phyloP scores from a whole-genome alignment of 2,888 invertebrate genomes.

The Drosophila testacea region DNA sequence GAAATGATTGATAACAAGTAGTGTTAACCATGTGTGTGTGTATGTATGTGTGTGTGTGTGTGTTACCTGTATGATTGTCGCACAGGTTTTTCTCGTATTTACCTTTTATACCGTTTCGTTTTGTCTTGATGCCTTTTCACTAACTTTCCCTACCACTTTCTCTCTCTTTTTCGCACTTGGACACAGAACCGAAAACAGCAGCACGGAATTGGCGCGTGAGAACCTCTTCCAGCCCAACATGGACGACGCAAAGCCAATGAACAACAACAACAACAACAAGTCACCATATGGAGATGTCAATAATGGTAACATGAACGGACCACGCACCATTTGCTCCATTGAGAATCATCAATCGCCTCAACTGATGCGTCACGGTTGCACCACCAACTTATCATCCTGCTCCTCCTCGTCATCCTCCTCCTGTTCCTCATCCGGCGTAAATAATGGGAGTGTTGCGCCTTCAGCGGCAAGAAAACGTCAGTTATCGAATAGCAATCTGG shows the following conservation, averaged over 20 bases:
- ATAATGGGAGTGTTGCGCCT: conserved; percentile 5
- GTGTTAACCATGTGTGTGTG: not conserved
- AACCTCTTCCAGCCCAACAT: conserved; percentile 83
- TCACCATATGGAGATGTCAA: conserved; percentile 21
- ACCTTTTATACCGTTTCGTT: conserved; percentile 36
- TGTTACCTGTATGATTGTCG: conserved; percentile 18
- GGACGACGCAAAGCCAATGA: conserved; percentile 41
- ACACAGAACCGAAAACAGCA: conserved; percentile 78
- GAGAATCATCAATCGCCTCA: conserved; percentile 70
- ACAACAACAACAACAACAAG: conserved; percentile 47
- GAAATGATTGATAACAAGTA: not conserved
- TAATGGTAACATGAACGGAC: conserved; percentile 27
- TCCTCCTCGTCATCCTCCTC: conserved; percentile 13
- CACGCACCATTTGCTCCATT: conserved; percentile 64
- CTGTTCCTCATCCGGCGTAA: no score
- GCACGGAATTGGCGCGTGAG: conserved; percentile 81
- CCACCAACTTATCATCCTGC: not conserved
- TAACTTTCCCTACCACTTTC: conserved; percentile 77
- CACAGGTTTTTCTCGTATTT: conserved; percentile 59
- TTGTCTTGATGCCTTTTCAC: conserved; percentile 53
- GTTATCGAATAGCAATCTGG: conserved; percentile 83
- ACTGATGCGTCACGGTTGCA: conserved; percentile 41
- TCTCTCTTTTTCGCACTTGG: conserved; percentile 54
- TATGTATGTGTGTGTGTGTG: conserved; percentile 3
- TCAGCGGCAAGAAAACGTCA: conserved; percentile 76